Evolutionary conservation across 2,797 vertebrate genomes (phyloP).

Genomic region (Chelonia mydas): DNA sequence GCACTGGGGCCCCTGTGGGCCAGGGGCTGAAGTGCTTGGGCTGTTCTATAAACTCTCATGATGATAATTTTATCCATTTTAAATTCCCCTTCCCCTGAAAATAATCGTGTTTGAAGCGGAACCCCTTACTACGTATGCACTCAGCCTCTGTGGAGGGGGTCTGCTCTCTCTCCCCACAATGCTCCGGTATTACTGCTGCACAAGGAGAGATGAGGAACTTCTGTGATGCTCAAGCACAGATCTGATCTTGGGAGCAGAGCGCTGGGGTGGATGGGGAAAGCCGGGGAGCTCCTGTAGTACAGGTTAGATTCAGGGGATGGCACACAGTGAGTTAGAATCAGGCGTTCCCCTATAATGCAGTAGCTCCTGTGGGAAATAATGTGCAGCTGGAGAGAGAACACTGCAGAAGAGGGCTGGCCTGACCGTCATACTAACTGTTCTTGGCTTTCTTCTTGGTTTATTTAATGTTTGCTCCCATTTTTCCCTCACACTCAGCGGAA

Average conservation of each 20-base stretch:
- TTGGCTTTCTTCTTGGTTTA: neutral
- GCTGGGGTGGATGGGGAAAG: neutral
- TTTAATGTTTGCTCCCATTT: neutral
- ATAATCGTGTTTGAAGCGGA: neutral
- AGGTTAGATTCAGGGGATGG: neutral
- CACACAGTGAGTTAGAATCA: neutral
- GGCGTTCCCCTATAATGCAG: neutral
- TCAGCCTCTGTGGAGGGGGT: neutral
- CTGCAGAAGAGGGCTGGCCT: neutral
- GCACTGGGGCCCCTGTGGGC: neutral
- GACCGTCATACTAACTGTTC: neutral
- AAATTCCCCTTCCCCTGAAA: neutral
- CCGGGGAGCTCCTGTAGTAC: neutral
- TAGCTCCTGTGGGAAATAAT: neutral
- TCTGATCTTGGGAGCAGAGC: neutral
- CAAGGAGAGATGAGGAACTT: neutral
- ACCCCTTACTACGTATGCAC: no score
- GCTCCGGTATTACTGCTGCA: neutral
- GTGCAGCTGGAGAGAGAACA: neutral
- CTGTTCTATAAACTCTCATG: neutral
- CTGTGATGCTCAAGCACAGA: neutral
- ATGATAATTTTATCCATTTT: neutral
- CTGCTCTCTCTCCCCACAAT: neutral
- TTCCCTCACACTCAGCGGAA: neutral
- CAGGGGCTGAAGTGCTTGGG: neutral